Base-by-base conservation (phyloP, 1,140 invertebrate species). In the Pygmarrhopalites habei region DNA sequence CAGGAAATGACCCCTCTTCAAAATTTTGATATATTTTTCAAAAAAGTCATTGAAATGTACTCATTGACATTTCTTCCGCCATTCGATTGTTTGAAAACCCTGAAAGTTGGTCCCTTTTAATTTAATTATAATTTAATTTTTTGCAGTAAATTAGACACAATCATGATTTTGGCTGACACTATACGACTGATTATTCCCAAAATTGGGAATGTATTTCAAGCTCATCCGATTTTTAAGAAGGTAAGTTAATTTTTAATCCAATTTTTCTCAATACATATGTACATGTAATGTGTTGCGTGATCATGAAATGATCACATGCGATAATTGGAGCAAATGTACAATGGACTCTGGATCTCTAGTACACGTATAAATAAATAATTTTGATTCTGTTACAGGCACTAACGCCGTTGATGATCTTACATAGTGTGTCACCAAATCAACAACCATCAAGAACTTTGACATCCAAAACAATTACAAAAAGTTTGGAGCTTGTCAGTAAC, bases 361-460 rank as follows among this genome's bases (percentile, higher is more conserved):
- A 5, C 19, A 12, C 23, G 21, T 43, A 2, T 21, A 17, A 35
- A 10, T 21, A 5, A 7, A 5, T 47, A 60, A 60, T 51, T 49
- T 60, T 29, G 32, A 21, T 52, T n/a, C n/a, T n/a, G n/a, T n/a
- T 44, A 3, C 60, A 69, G 64, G 64, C 67, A 12, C 35, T 69
- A 25, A 66, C 67, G 17, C 67, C 67, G 21, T 49, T 69, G 28
- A 69, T 69, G 67, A 52, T 69, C 15, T 30, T 66, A 5, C 64
- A 69, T 41, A 55, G 64, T 43, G 25, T 62, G 2, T 64, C 62
- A 7, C 66, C 66, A 0, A 25, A 59, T 28, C 59, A 65, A 30
- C 51, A 25, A 7, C 67, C 58, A 49, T 55, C 49, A 35, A 39
- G 66, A 32, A 30, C 58, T 19, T 44, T 71, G 28, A 64, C 65